Evolutionary conservation across 2,113 vertebrate species (phyloP), one percentile per base, ranked within the genome.

Genomic region (Chaetodon auriga): DNA sequence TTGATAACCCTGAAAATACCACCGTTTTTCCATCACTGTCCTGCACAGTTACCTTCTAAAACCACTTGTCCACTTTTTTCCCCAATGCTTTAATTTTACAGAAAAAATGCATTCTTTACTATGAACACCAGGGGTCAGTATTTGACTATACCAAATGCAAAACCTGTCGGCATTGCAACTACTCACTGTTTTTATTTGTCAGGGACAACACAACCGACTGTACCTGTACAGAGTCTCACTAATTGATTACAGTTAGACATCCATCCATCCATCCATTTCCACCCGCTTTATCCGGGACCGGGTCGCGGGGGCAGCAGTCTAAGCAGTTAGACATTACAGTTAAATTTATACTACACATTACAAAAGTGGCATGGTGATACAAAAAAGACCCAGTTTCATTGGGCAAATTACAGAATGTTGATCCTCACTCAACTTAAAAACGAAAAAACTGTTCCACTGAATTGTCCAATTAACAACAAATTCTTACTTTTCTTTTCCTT

Each of bases 71-170:
- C 4, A 1, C 11, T 51, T 51, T 18, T 19, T 19, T 19, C 16
- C 6, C 1, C 6, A 5, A 16, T 14, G 2, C 48, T 49, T 49
- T 2, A 51, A 6, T 51, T 51, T 19, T 68, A 36, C n/a, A 21
- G 10, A 45, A 7, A 51, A n/a, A 68, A 38, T 79, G 41, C 30
- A 62, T 69, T 78, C 8, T 82, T 49, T 35, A 12, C 1, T 38
- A 2, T 68, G 3, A 64, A 60, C 88, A 86, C 69, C 8, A 91
- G 79, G 30, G 49, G 83, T 41, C 91, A 88, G 83, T 79, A 57
- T 81, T 68, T 14, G 1, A 76, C n/a, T 4, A 63, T 41, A 41
- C 5, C 4, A 41, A 13, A 80, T 68, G 0, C 75, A 65, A 12
- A 70, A 21, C 6, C 10, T 35, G 1, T 30, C 19, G 4, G 0